Base-by-base conservation (phyloP, 2,888 invertebrate species). In the Meghimatium bilineatum region DNA sequence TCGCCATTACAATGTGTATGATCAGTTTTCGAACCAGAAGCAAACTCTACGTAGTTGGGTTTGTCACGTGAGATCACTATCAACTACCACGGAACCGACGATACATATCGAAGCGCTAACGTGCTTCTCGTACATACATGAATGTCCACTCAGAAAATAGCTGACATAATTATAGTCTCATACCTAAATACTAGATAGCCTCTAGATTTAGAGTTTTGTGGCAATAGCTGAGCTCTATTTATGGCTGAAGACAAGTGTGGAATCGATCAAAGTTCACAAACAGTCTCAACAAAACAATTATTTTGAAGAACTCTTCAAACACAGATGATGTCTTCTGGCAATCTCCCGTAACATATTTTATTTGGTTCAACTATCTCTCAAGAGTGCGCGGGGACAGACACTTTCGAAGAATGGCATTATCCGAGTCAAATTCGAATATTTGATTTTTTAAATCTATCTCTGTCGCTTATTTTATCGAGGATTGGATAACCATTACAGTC, bases 281-380 rank as follows among this genome's bases (percentile, higher is more conserved):
- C 72, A 74, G 74, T 32, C 23, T 32, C 52, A 29, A 20, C 20
- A 74, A 52, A 74, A 74, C 74, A 74, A 74, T 74, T 74, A 74
- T 74, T 74, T 74, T 74, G 74, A 74, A 74, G 74, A 74, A 52
- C 52, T 49, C 74, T 74, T 32, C 74, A 32, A 32, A 52, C 32
- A 23, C 23, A 23, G 52, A 1, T 29, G 1, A 74, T 74, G 29
- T 6, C 52, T 74, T 49, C 52, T 49, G 52, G 29, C 52, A 17
- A 26, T 36, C 38, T 20, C 38, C 17, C 20, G 12, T 14, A 32
- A 66, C 32, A 66, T 32, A 17, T 66, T 66, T 32, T 66, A 32
- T 32, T 66, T 32, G 8, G 71, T 38, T 38, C 38, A 23, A 38
- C 20, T 36, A 71, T 17, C 36, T 20, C 36, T 71, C 26, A 71